Evolutionary conservation across 2,113 vertebrate genomes (phyloP).

Genomic region (Ptilorrhoa leucosticta): DNA sequence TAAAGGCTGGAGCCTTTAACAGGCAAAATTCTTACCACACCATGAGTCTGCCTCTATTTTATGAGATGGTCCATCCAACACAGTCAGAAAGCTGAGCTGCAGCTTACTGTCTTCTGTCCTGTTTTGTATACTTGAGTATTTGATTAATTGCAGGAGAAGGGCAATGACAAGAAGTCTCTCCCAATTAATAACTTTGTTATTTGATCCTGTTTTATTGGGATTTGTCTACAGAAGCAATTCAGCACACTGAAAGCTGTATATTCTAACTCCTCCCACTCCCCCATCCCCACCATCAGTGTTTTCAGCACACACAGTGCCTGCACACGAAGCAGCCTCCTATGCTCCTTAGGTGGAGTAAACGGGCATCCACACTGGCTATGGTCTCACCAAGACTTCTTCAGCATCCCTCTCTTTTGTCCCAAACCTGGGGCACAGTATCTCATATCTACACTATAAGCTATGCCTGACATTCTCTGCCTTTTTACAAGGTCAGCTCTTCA

Average conservation of each 20-base stretch:
- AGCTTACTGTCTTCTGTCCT: background rate
- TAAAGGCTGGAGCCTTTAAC: background rate
- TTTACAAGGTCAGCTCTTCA: background rate
- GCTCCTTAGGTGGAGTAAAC: background rate
- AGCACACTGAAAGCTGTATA: background rate
- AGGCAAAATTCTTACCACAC: background rate
- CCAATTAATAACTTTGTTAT: background rate
- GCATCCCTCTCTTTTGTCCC: background rate
- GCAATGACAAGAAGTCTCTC: background rate
- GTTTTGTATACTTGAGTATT: background rate
- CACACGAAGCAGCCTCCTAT: background rate
- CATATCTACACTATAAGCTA: background rate
- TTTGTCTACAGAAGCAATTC: background rate
- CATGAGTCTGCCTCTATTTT: background rate
- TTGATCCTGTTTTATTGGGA: background rate
- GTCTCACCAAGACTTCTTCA: background rate
- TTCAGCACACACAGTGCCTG: background rate
- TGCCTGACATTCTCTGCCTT: background rate
- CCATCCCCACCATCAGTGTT: background rate
- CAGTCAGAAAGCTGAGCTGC: background rate
- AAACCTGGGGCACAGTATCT: background rate
- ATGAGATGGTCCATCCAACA: background rate
- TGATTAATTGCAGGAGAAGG: background rate
- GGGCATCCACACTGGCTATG: background rate
- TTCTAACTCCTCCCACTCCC: background rate